Base-by-base conservation (phyloP, 2,888 invertebrate species). In the Drosophila sordidula region DNA sequence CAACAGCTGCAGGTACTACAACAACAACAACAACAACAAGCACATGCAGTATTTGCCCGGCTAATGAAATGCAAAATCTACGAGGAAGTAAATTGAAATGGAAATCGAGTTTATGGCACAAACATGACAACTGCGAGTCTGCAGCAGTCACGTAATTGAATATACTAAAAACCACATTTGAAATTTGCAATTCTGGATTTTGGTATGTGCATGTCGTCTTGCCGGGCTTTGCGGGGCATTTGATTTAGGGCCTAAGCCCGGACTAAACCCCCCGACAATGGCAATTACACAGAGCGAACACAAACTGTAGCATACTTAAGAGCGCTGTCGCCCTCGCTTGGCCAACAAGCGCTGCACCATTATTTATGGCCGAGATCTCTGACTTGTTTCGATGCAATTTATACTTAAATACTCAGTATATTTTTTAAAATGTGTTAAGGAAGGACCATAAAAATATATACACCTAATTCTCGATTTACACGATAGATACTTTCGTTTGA, bases 81-180 rank as follows among this genome's bases (percentile, higher is more conserved):
- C 36, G 52, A 58, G 54, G 50, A 69, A 69, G 59, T 61, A 80
- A 82, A 76, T 78, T 78, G 45, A 73, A 88, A 85, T 78, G 70
- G 56, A 57, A 70, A 71, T 70, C 70, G 54, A 70, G 69, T 64
- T 68, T 64, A 59, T 49, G 63, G 44, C 70, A 63, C 39, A 68
- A 59, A 64, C 57, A 61, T 51, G 57, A 45, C 52, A 52, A 50
- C 42, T 32, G 6, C 12, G 47, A 42, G 41, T 61, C 57, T 74
- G 75, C 61, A 55, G 65, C 71, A 86, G 81, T 76, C 87, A 86
- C 86, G 87, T 80, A 84, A 85, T 75, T 85, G 74, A 75, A 83
- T 79, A 73, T 14, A 16, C 26, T 55, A 12, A 54, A 80, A 73
- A 80, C 75, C 78, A 70, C 66, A 75, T 73, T 75, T 70, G 75